A percentile compares a stretch with the other conserved stretches of the same genome.
Evolutionary conservation across 2,888 invertebrate genomes (phyloP).

Genomic region (Malachius bipustulatus): DNA sequence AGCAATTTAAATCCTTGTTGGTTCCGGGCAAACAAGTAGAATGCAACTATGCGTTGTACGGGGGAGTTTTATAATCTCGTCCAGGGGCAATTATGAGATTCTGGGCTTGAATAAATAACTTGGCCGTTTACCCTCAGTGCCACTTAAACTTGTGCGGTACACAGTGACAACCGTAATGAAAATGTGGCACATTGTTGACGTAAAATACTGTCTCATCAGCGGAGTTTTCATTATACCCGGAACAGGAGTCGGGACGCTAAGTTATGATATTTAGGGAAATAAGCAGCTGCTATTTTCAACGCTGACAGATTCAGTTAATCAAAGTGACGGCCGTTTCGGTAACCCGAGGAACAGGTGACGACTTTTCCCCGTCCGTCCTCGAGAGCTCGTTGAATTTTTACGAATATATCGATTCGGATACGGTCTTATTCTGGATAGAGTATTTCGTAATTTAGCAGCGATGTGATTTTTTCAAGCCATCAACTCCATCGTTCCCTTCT

Average conservation of each 20-base stretch:
- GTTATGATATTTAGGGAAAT: slow-evolving; percentile 2
- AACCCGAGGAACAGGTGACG: too few species aligned
- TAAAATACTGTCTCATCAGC: slow-evolving; percentile 2
- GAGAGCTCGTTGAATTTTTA: neutral
- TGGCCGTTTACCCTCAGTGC: too few species aligned
- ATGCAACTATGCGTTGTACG: too few species aligned
- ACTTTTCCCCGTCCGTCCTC: too few species aligned
- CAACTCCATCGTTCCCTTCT: slow-evolving; percentile 24
- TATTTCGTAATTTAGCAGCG: slow-evolving; percentile 21
- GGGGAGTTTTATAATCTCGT: too few species aligned
- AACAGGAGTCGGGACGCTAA: neutral
- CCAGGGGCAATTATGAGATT: too few species aligned
- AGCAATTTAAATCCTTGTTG: too few species aligned
- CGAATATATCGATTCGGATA: neutral
- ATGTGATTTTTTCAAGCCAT: slow-evolving; percentile 27
- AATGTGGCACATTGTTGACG: neutral
- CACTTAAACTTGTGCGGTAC: too few species aligned
- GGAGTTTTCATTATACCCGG: neutral
- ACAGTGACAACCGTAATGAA: too few species aligned
- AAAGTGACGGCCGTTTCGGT: neutral
- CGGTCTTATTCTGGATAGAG: neutral
- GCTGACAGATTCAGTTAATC: slow-evolving; percentile 2
- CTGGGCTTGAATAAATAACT: too few species aligned
- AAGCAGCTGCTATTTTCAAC: neutral
- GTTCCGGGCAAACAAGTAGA: too few species aligned